Base-by-base conservation (phyloP, 2,797 vertebrate species). In the Acanthiza pusilla region DNA sequence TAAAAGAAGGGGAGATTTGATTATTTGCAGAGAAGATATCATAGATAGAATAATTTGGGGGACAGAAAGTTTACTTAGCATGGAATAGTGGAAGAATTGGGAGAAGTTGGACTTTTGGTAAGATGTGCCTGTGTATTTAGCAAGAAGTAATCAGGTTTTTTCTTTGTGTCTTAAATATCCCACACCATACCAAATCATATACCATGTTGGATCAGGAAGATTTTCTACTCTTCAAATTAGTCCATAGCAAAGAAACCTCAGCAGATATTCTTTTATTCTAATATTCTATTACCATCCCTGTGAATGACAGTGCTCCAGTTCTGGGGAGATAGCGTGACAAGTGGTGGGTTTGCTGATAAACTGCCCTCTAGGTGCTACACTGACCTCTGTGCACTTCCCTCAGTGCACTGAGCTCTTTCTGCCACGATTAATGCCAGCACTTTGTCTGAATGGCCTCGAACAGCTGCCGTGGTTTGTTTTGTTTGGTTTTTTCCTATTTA, bases 161-260 rank as follows among this genome's bases (percentile, higher is more conserved):
- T 54, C 63, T 38, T 73, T 29, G 23, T 83, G 58, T 93, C 67
- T 77, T 87, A 89, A 87, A 61, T 83, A 91, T 25, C 40, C 54
- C 58, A 55, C 40, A 36, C 84, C 86, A 75, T 19, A 19, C 17
- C 61, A 63, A 34, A 85, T 75, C 20, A 40, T 25, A 15, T 36
- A 57, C 23, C 25, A 1, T 32, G 23, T 3, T 58, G 57, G 9
- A 67, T 72, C 38, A 85, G 18, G 20, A 91, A 29, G 10, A 47
- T 68, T 55, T 94, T 62, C 10, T 65, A 15, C 25, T 85, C 53
- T 22, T 85, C 55, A 53, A 70, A 91, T 95, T 88, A 92, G 7
- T n/a, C 85, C 89, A 78, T 2, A 81, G 89, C 87, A 96, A 95
- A 96, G 79, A 91, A 94, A 73, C 4, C 21, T 78, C 58, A 45